Evolutionary conservation across 2,888 invertebrate genomes (phyloP).

Genomic region (Cheilosia pagana): DNA sequence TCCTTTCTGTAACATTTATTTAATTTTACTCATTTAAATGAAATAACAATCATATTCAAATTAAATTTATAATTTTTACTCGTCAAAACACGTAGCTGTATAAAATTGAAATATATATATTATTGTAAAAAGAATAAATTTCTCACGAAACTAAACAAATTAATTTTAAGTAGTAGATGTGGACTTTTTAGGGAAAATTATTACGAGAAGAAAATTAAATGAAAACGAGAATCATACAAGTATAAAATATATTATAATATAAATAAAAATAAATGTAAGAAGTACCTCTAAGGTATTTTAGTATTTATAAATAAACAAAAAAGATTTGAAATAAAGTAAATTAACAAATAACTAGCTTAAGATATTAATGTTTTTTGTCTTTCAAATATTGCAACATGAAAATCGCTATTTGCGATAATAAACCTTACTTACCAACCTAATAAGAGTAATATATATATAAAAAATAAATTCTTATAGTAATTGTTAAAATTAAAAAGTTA

Average conservation of each 20-base stretch:
- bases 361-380: slow-evolving; percentile 24
- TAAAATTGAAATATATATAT: slow-evolving; percentile 19
- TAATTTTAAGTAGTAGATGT: slow-evolving; percentile 50
- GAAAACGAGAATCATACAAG: slow-evolving; percentile 13
- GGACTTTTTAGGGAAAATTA: slow-evolving; percentile 68
- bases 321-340: slow-evolving; percentile 8
- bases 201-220: slow-evolving; percentile 24
- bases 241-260: slow-evolving; percentile 25
- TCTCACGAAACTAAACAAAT: slow-evolving; percentile 55
- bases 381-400: slow-evolving; percentile 24
- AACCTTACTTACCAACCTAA: background rate
- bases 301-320: slow-evolving; percentile 7
- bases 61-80: slow-evolving; percentile 15
- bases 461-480: slow-evolving; percentile 28
- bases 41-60: slow-evolving; percentile 6
- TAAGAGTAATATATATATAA: background rate
- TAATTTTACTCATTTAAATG: background rate
- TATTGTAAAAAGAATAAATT: slow-evolving; percentile 25
- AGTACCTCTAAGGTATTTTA: slow-evolving; percentile 53
- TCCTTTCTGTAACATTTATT: background rate
- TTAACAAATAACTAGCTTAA: slow-evolving; percentile 36
- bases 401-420: slow-evolving; percentile 40
- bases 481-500: slow-evolving; percentile 35
- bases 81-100: slow-evolving; percentile 30
- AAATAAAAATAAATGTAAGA: slow-evolving; percentile 12